Percentiles rank a stretch among this genome's conserved stretches.
phyloP scores from a whole-genome alignment of 2,888 invertebrate species.

The Hydrotaea cyrtoneurina region DNA sequence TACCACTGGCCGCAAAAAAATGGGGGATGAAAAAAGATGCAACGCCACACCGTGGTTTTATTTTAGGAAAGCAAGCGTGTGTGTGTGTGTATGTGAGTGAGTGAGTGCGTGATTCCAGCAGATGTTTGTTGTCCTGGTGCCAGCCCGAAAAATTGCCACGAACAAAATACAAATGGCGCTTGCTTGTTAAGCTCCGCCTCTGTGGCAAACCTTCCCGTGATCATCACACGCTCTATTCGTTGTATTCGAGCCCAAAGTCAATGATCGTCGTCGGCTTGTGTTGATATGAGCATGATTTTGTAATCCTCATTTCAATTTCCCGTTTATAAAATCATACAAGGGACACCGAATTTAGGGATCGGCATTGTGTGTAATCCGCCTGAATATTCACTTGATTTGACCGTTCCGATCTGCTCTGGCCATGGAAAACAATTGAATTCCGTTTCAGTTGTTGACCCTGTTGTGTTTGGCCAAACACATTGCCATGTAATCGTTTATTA shows the following conservation, averaged over 20 bases:
- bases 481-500: constrained; percentile 54
- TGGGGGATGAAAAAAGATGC: constrained; percentile 44
- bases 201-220: constrained; percentile 65
- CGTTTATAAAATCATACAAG: constrained; percentile 1
- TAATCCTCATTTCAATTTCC: constrained; percentile 26
- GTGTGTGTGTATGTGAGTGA: constrained; percentile 25
- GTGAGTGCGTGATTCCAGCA: constrained; percentile 43
- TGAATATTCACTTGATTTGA: constrained; percentile 56
- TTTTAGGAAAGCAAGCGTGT: neutral
- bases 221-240: neutral
- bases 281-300: constrained; percentile 26
- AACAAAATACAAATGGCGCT: constrained; percentile 73
- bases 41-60: neutral
- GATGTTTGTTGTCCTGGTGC: constrained; percentile 65
- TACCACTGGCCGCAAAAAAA: constrained; percentile 19
- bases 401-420: neutral
- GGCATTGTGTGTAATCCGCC: constrained; percentile 34
- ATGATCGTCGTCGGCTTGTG: constrained; percentile 44
- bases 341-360: neutral
- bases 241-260: constrained; percentile 24
- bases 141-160: constrained; percentile 58
- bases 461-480: neutral
- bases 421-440: constrained; percentile 20
- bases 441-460: neutral
- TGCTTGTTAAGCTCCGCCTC: constrained; percentile 72